A percentile compares a stretch with the other conserved stretches of the same genome.
These are phyloP conservation scores for Liasis olivaceus DNA, from an alignment of 2,797 vertebrate genomes.

Conservation along the genomic window DNA sequence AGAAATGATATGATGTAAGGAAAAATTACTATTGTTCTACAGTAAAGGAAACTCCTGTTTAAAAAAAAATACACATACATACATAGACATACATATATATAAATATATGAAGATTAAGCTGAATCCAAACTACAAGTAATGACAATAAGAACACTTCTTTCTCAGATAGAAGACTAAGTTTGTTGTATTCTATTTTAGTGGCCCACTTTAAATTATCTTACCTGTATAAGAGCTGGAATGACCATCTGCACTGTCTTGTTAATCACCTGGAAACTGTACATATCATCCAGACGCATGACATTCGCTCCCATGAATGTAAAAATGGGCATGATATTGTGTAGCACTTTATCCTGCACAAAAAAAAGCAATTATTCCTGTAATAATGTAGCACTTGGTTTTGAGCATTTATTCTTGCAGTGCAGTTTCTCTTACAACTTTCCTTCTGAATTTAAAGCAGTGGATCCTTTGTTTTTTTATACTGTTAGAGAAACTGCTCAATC, in stretches of 20 bases:
- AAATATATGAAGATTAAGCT: neutral
- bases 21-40: neutral
- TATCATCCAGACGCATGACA: slow-evolving; percentile 92
- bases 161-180: neutral
- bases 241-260: slow-evolving; percentile 92
- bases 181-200: neutral
- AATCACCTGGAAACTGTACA: slow-evolving; percentile 96
- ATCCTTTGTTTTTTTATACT: neutral
- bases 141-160: neutral
- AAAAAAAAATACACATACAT: neutral
- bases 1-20: neutral
- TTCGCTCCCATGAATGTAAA: slow-evolving; percentile 98
- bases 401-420: neutral
- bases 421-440: neutral
- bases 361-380: slow-evolving; percentile 33
- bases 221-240: slow-evolving; percentile 92
- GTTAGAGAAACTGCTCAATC: neutral
- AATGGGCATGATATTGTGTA: slow-evolving; percentile 98
- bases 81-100: too few species aligned
- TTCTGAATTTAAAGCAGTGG: neutral
- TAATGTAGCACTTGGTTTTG: neutral
- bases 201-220: slow-evolving; percentile 57
- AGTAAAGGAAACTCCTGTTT: neutral
- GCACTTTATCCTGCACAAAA: slow-evolving; percentile 89
- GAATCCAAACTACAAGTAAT: neutral